Evolutionary conservation across 1,140 invertebrate genomes (phyloP).

Genomic region (Monochamus saltuarius): DNA sequence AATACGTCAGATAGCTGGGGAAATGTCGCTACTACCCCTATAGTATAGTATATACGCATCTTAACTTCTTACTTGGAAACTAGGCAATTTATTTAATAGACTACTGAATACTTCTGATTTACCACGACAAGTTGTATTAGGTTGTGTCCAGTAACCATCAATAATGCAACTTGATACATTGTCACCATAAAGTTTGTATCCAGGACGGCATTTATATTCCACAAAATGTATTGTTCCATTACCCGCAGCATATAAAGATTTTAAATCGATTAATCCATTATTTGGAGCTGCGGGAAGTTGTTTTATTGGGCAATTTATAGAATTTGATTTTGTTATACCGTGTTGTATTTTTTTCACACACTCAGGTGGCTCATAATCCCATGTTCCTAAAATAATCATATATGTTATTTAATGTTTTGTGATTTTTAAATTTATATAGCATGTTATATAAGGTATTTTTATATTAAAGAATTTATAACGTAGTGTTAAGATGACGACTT

Average conservation of each 20-base stretch:
- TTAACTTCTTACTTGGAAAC: background rate
- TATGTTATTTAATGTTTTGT: no score
- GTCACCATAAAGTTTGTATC: conserved; percentile 49
- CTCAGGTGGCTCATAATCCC: conserved; percentile 51
- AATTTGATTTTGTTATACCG: conserved; percentile 4
- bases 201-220: conserved; percentile 52
- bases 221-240: conserved; percentile 41
- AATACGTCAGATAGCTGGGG: no score
- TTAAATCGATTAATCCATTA: conserved; percentile 49
- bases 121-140: conserved; percentile 51
- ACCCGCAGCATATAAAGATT: conserved; percentile 35
- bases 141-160: conserved; percentile 54
- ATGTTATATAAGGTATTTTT: no score
- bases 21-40: no score
- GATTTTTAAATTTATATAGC: no score
- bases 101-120: conserved; percentile 11
- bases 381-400: conserved; percentile 36
- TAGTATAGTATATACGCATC: no score
- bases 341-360: conserved; percentile 40
- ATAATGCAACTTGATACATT: conserved; percentile 50
- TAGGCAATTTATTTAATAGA: no score
- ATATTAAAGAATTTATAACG: no score
- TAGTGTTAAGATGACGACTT: no score
- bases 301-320: conserved; percentile 33
- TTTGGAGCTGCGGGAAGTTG: conserved; percentile 45